phyloP scores from a whole-genome alignment of 2,113 vertebrate species.

The Conger conger region DNA sequence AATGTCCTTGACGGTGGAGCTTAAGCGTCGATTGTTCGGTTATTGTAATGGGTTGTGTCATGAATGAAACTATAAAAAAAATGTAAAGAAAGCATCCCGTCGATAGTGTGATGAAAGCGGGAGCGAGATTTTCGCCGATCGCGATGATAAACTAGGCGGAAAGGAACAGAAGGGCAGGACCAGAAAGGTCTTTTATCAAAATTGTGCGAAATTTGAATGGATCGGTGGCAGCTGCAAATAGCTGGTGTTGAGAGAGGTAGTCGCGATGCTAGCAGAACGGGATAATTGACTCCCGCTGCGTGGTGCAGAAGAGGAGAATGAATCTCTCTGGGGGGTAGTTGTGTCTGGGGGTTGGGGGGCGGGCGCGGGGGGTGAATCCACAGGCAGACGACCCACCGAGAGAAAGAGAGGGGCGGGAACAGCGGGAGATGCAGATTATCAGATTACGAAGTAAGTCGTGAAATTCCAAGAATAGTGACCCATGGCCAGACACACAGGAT shows the following conservation, averaged over 20 bases:
- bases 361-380: not conserved
- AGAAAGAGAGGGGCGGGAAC: not conserved
- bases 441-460: not conserved
- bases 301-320: constrained; percentile 3
- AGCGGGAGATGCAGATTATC: not conserved
- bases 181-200: not conserved
- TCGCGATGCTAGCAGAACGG: not conserved
- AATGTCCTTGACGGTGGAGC: constrained; percentile 8
- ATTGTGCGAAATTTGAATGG: not conserved
- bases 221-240: constrained; percentile 11
- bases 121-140: not conserved
- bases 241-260: not conserved
- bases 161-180: not conserved
- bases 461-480: not conserved
- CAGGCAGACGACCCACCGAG: not conserved
- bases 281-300: constrained; percentile 7
- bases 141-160: not conserved
- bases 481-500: not conserved
- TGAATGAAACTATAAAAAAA: not conserved
- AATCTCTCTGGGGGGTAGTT: constrained; percentile 2
- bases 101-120: not conserved
- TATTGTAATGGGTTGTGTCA: not conserved
- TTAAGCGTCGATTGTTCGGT: not conserved
- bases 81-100: not conserved
- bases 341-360: not conserved